These are phyloP conservation scores for Elysia chlorotica DNA, from an alignment of 1,140 invertebrate species.

Conservation along the genomic window DNA sequence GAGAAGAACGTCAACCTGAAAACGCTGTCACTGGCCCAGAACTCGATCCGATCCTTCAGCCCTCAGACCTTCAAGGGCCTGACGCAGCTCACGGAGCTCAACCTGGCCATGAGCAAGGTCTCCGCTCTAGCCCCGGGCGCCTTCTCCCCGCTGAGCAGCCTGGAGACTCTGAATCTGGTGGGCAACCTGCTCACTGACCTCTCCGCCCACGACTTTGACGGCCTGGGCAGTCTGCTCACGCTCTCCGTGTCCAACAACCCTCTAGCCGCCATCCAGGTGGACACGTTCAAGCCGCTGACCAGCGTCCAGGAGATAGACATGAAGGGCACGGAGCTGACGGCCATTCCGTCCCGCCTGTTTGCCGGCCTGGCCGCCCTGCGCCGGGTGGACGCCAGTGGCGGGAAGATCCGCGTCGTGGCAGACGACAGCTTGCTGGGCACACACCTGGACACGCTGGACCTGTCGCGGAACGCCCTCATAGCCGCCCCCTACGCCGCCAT, in stretches of 20 bases:
- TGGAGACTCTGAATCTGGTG: slow-evolving; percentile 28
- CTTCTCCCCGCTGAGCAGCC: slow-evolving; percentile 20
- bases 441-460: slow-evolving; percentile 29
- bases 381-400: slow-evolving; percentile 25
- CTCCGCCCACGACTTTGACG: slow-evolving; percentile 28
- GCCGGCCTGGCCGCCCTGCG: slow-evolving; percentile 27
- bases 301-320: slow-evolving; percentile 31
- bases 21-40: background rate
- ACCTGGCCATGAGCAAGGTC: slow-evolving; percentile 30
- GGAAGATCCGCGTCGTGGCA: slow-evolving; percentile 26
- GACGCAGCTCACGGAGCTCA: slow-evolving; percentile 24
- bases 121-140: background rate
- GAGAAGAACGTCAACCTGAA: slow-evolving; percentile 11
- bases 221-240: slow-evolving; percentile 29
- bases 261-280: slow-evolving; percentile 19
- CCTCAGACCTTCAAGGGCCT: slow-evolving; percentile 32
- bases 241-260: slow-evolving; percentile 34
- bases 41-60: background rate
- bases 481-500: slow-evolving; percentile 28
- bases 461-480: slow-evolving; percentile 34
- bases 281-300: slow-evolving; percentile 28
- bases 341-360: slow-evolving; percentile 28
- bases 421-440: slow-evolving; percentile 31
- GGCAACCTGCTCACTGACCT: slow-evolving; percentile 32
- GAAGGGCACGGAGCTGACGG: slow-evolving; percentile 21